phyloP scores from a whole-genome alignment of 2,888 invertebrate genomes.

The Trisateles emortualis region DNA sequence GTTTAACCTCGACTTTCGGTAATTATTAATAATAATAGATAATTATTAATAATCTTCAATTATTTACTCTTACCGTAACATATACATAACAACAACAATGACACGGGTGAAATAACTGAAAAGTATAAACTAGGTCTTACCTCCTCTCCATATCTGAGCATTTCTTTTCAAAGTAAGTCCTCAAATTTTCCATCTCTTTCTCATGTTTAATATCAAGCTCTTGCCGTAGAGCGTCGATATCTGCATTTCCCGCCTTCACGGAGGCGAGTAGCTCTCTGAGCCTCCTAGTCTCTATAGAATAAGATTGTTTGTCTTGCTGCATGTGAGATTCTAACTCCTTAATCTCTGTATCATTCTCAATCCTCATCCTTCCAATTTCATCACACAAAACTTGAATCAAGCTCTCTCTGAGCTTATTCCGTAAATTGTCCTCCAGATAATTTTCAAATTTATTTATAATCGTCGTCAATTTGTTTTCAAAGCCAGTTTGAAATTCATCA shows the following conservation, averaged over 20 bases:
- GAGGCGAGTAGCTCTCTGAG: slow-evolving; percentile 85
- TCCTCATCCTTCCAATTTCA: slow-evolving; percentile 81
- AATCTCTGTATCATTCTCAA: slow-evolving; percentile 73
- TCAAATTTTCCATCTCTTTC: slow-evolving; percentile 92
- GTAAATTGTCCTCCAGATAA: slow-evolving; percentile 74
- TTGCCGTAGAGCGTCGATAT: slow-evolving; percentile 83
- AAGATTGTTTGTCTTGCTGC: slow-evolving; percentile 86
- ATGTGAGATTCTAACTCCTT: slow-evolving; percentile 78
- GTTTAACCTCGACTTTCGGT: too few species aligned
- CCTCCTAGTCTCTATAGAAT: slow-evolving; percentile 82
- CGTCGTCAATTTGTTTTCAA: slow-evolving; percentile 68
- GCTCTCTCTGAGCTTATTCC: slow-evolving; percentile 83
- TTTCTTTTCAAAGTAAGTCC: slow-evolving; percentile 93
- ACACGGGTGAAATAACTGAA: too few species aligned
- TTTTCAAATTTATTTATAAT: slow-evolving; percentile 72
- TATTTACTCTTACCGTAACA: too few species aligned
- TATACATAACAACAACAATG: too few species aligned
- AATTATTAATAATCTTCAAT: too few species aligned
- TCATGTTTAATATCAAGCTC: slow-evolving; percentile 90
- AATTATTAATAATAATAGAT: too few species aligned
- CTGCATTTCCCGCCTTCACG: slow-evolving; percentile 86
- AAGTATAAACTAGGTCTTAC: too few species aligned
- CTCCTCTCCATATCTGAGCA: slow-evolving; percentile 93
- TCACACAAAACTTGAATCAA: slow-evolving; percentile 85
- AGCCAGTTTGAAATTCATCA: slow-evolving; percentile 74